Evolutionary conservation across 1,140 invertebrate genomes (phyloP).

Genomic region (Physella acuta): DNA sequence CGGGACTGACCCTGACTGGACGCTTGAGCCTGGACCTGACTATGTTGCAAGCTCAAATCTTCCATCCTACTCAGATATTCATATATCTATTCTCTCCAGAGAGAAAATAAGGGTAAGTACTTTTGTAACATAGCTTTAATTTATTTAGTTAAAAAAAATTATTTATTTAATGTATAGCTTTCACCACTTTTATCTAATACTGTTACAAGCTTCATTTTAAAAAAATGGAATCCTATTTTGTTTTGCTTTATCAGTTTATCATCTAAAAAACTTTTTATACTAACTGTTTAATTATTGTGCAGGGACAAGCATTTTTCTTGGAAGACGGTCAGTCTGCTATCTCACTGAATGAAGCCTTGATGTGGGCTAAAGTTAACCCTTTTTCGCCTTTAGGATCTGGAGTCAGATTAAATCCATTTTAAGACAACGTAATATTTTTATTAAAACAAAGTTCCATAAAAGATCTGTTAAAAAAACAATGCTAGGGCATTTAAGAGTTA

Average conservation of each 20-base stretch:
- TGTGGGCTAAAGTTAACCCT: constrained; percentile 64
- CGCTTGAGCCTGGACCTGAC: constrained; percentile 48
- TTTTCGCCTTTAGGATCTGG: constrained; percentile 61
- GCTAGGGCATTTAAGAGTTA: not conserved
- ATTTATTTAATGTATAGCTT: too few relatives aligned
- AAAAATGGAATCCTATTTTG: too few relatives aligned
- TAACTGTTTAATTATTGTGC: constrained; percentile 32
- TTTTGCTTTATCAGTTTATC: too few relatives aligned
- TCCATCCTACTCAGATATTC: constrained; percentile 61
- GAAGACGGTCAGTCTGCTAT: constrained; percentile 61
- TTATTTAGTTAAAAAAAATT: too few relatives aligned
- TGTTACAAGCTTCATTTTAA: too few relatives aligned
- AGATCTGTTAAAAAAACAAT: not conserved
- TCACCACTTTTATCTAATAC: too few relatives aligned
- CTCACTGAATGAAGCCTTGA: constrained; percentile 61
- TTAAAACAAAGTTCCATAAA: not conserved
- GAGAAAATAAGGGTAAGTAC: constrained; percentile 55
- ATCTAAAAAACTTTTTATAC: too few relatives aligned
- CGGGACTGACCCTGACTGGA: constrained; percentile 32
- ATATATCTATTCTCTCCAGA: constrained; percentile 55
- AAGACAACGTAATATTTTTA: constrained; percentile 9
- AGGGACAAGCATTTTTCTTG: constrained; percentile 61
- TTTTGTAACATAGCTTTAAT: not conserved
- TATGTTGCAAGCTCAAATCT: constrained; percentile 60
- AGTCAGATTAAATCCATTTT: constrained; percentile 61